Evolutionary conservation across 2,113 vertebrate species (phyloP), one percentile per base, ranked within the genome.

Genomic region (Colistium nudipinnis): DNA sequence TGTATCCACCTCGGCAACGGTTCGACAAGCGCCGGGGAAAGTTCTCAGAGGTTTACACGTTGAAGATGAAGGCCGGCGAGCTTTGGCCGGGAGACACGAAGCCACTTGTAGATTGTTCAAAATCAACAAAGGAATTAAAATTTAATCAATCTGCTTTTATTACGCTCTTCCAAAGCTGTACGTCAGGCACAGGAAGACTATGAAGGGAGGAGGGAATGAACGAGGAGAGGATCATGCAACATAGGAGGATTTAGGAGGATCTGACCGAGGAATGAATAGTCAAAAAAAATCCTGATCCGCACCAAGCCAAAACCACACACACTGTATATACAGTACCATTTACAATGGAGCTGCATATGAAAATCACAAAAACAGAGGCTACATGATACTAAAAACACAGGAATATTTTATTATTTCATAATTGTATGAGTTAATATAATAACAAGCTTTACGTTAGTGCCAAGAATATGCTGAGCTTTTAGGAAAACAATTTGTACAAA

Each of bases 1-100:
- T 66, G 78, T 74, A 80, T 82, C 79, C 76, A 83, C 49, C 81
- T 53, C 70, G 75, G 69, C 82, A 86, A 85, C 69, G 69, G 73
- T 89, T 80, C 78, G 67, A 85, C 81, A 79, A 70, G 55, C 38
- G 35, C 61, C 73, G 43, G n/a, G n/a, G 68, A 78, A 84, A 85
- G 70, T 89, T 89, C 70, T 81, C 79, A 71, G 70, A 75, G 76
- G 70, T 64, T 78, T 74, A 66, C 60, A 38, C 76, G 76, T 80
- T 80, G 39, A 65, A 61, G 74, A 74, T 33, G 47, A 74, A 83
- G 82, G 69, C 72, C 10, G 5, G 38, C 28, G 41, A 71, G 79
- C 62, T 88, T 67, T 52, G 53, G 67, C 63, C 31, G 7, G 0
- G 19, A 73, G 62, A 75, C 77, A 55, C 36, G n/a, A 54, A 66